Evolutionary conservation across 2,797 vertebrate species (phyloP).

Genomic region (Leptatherina wallacei): DNA sequence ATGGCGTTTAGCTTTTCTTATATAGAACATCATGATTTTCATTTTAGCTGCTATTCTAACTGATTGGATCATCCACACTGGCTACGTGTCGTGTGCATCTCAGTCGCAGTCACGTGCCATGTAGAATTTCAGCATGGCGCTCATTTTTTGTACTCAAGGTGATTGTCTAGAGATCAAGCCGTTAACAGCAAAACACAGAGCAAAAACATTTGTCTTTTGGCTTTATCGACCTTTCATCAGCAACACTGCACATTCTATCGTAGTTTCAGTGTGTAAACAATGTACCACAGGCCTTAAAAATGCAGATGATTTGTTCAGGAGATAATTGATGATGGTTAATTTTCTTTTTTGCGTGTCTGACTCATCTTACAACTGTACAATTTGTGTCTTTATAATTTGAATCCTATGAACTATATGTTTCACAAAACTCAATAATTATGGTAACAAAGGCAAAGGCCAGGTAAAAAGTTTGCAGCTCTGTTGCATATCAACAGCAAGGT

Average conservation of each 20-base stretch:
- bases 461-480: no score
- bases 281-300: background rate
- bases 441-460: no score
- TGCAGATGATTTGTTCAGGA: background rate
- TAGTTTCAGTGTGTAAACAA: background rate
- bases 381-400: no score
- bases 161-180: background rate
- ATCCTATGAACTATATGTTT: no score
- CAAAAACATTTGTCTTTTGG: background rate
- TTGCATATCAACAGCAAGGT: no score
- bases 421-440: no score
- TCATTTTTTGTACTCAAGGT: no score
- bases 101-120: background rate
- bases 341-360: no score
- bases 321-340: background rate
- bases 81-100: background rate
- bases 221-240: background rate
- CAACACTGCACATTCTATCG: background rate
- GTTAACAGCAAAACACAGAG: background rate
- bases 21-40: background rate
- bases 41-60: background rate
- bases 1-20: background rate
- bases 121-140: background rate
- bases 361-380: no score
- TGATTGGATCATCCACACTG: background rate